phyloP scores from a whole-genome alignment of 2,113 vertebrate species.

The Coturnix japonica region DNA sequence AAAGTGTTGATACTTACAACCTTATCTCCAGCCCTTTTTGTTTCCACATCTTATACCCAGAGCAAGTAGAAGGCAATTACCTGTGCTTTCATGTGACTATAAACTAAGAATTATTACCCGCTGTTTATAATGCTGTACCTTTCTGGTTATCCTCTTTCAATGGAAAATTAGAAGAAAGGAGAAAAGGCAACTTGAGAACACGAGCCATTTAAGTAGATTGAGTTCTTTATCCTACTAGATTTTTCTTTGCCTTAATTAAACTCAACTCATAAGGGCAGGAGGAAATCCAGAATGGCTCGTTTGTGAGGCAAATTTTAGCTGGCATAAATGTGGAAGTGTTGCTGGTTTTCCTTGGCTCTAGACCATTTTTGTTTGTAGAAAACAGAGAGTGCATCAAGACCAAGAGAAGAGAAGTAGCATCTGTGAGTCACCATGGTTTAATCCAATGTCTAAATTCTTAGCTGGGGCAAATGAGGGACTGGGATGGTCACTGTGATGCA shows the following conservation, averaged over 20 bases:
- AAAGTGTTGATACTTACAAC: not conserved
- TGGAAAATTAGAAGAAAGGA: not conserved
- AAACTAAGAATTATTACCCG: not conserved
- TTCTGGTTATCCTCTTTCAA: not conserved
- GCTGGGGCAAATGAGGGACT: not conserved
- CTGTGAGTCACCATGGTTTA: not conserved
- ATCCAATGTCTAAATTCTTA: not conserved
- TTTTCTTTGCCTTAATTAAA: not conserved
- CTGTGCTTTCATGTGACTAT: not conserved
- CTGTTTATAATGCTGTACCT: not conserved
- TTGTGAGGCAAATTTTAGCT: not conserved
- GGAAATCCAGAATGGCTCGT: not conserved
- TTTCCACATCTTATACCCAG: constrained; percentile 5
- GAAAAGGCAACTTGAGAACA: not conserved
- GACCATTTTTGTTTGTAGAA: not conserved
- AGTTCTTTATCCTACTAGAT: not conserved
- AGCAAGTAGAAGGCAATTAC: constrained; percentile 21
- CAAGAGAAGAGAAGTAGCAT: not conserved
- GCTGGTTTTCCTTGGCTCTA: not conserved
- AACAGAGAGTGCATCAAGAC: not conserved
- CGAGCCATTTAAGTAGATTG: not conserved
- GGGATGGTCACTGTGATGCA: not conserved
- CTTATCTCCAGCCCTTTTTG: constrained; percentile 3
- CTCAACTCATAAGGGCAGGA: not conserved
- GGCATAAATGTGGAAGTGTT: not conserved